These are phyloP conservation scores for Silurus aristotelis DNA, from an alignment of 2,797 vertebrate species.

Conservation along the genomic window DNA sequence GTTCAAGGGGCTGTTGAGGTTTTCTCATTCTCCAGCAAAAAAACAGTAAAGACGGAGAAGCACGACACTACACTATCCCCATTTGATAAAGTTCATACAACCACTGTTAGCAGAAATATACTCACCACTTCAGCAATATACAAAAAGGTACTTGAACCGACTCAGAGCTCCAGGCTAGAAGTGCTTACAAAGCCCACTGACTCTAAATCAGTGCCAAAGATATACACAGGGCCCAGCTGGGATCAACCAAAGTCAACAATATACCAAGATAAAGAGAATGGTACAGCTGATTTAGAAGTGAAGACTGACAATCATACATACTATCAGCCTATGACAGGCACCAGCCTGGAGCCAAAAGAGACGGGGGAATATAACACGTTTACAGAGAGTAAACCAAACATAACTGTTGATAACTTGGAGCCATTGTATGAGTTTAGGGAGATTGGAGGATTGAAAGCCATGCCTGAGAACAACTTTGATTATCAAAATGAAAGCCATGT, in stretches of 20 bases:
- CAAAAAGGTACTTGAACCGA: constrained; percentile 41
- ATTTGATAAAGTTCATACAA: constrained; percentile 35
- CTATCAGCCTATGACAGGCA: constrained; percentile 57
- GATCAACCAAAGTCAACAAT: constrained; percentile 9
- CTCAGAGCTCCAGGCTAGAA: constrained; percentile 40
- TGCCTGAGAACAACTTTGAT: constrained; percentile 53
- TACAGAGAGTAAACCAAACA: constrained; percentile 12
- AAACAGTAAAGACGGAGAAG: constrained; percentile 44
- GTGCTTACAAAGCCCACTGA: constrained; percentile 10
- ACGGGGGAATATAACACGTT: constrained; percentile 25
- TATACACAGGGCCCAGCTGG: constrained; percentile 50
- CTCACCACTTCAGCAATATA: constrained; percentile 48
- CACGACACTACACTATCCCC: constrained; percentile 33
- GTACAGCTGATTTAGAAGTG: constrained; percentile 41
- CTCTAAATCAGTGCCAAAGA: constrained; percentile 53
- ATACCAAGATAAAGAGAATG: constrained; percentile 23
- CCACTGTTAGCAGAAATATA: constrained; percentile 32
- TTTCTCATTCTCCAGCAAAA: constrained; percentile 66
- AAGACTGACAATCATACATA: constrained; percentile 60
- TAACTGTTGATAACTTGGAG: constrained; percentile 7
- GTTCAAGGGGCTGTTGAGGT: constrained; percentile 80
- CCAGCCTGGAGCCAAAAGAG: constrained; percentile 47
- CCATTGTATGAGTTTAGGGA: constrained; percentile 24
- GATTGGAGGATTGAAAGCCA: constrained; percentile 46
- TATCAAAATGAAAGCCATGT: constrained; percentile 32